Evolutionary conservation across 2,113 vertebrate genomes (phyloP).

Genomic region (Anolis carolinensis): DNA sequence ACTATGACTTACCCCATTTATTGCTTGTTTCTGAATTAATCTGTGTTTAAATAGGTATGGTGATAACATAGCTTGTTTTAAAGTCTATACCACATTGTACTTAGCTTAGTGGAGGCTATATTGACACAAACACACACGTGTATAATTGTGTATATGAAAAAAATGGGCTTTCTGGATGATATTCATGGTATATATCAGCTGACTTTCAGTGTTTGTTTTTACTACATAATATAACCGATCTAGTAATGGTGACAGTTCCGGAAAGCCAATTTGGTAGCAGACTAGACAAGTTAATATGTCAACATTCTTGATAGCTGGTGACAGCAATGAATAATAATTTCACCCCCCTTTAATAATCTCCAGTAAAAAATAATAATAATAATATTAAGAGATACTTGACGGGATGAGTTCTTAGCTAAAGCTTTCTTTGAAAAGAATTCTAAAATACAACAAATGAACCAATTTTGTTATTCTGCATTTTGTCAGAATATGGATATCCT

Average conservation of each 20-base stretch:
- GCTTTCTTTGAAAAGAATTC: neutral
- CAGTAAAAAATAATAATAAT: neutral
- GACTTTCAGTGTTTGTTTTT: neutral
- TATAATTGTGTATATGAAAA: neutral
- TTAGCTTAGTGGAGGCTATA: constrained; percentile 1
- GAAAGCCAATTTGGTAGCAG: constrained; percentile 10
- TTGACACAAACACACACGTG: neutral
- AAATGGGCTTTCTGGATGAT: constrained; percentile 1
- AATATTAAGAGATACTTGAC: neutral
- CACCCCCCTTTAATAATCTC: neutral
- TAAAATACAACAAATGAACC: neutral
- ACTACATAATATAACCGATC: neutral
- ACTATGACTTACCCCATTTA: constrained; percentile 35
- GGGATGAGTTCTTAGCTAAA: neutral
- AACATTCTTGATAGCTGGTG: constrained; percentile 4
- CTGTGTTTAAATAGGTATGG: neutral
- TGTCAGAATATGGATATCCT: neutral
- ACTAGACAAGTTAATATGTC: constrained; percentile 4
- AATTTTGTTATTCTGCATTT: neutral
- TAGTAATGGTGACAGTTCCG: neutral
- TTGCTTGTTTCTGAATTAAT: neutral
- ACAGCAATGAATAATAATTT: neutral
- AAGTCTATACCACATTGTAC: constrained; percentile 32
- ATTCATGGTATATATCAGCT: neutral
- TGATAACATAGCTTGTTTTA: neutral